Conservation (phyloP, 2,888 invertebrate genomes). For the Hemistola chrysoprasaria region DNA sequence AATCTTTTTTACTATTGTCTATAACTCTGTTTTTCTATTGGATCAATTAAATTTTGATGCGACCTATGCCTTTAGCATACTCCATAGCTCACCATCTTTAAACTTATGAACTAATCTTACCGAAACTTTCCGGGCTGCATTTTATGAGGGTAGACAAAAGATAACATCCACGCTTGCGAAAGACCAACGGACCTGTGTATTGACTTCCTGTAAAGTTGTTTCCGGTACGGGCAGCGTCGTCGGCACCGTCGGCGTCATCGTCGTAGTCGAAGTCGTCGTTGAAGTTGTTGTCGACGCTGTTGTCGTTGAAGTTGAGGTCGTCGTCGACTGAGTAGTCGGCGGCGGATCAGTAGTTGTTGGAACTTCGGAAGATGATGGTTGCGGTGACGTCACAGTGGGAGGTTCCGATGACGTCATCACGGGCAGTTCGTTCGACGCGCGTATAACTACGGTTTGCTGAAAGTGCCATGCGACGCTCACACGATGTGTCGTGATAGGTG, state of each 20-base stretch:
- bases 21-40: too few species aligned
- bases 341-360: slow-evolving; percentile 37
- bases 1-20: too few species aligned
- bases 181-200: slow-evolving; percentile 55
- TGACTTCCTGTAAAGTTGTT: slow-evolving; percentile 61
- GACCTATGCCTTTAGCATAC: too few species aligned
- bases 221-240: slow-evolving; percentile 55
- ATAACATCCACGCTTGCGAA: too few species aligned
- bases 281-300: slow-evolving; percentile 41
- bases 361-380: slow-evolving; percentile 40
- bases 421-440: slow-evolving; percentile 71
- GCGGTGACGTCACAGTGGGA: slow-evolving; percentile 48
- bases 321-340: slow-evolving; percentile 35
- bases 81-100: too few species aligned
- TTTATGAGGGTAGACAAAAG: too few species aligned
- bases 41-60: too few species aligned
- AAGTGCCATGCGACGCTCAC: slow-evolving; percentile 81
- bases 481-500: slow-evolving; percentile 62
- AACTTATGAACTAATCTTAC: too few species aligned
- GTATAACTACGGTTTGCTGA: slow-evolving; percentile 79
- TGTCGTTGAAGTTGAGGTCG: slow-evolving; percentile 33
- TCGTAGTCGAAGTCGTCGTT: slow-evolving; percentile 38
- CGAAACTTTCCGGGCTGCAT: too few species aligned
- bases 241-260: slow-evolving; percentile 39
- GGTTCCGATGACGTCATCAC: slow-evolving; percentile 53